These are phyloP conservation scores for Garra rufa DNA, from an alignment of 2,113 vertebrate species.

Conservation along the genomic window DNA sequence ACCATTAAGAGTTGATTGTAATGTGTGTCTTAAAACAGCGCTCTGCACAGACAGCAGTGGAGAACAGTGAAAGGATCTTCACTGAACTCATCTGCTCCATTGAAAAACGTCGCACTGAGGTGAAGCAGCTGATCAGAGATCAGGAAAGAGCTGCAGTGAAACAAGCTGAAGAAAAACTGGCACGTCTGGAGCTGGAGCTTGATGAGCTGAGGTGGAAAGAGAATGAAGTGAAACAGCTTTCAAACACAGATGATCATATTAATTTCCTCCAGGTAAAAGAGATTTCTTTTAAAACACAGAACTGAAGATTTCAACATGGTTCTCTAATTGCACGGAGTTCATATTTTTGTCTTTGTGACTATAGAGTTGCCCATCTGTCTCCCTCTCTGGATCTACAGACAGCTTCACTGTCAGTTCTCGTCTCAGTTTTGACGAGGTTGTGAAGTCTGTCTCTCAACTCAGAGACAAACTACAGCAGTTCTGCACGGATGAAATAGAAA, in stretches of 20 bases:
- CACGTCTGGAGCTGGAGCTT: background rate
- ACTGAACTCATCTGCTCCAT: background rate
- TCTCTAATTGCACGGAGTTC: background rate
- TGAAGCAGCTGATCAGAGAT: background rate
- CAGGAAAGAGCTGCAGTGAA: background rate
- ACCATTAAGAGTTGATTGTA: background rate
- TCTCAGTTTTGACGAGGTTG: background rate
- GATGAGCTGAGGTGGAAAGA: background rate
- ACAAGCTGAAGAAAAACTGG: background rate
- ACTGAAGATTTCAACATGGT: too few species aligned
- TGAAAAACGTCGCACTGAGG: background rate
- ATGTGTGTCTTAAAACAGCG: background rate
- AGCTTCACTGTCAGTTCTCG: background rate
- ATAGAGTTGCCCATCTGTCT: background rate
- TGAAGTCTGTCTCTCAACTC: conserved; percentile 5
- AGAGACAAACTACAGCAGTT: background rate
- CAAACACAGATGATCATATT: background rate
- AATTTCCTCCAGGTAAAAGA: background rate
- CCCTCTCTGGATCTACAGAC: background rate
- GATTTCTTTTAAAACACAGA: background rate
- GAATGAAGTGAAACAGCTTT: background rate
- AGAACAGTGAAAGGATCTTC: background rate
- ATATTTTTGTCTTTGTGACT: background rate
- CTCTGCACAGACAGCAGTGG: background rate
- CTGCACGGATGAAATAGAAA: background rate